These are phyloP conservation scores for Euwallacea similis DNA, from an alignment of 1,140 invertebrate genomes.

Conservation along the genomic window DNA sequence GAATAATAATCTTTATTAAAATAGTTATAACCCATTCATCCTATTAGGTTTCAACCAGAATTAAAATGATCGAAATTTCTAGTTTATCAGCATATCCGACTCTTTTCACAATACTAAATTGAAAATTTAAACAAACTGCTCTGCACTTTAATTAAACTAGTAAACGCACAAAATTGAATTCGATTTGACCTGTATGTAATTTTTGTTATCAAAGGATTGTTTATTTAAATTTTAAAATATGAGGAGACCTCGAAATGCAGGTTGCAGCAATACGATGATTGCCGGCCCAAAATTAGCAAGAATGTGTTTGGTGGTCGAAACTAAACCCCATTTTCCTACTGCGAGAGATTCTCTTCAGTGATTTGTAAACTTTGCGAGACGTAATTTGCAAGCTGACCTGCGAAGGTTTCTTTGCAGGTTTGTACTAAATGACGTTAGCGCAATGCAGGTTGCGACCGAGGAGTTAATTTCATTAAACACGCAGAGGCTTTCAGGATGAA, in stretches of 20 bases:
- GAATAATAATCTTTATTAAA: no score
- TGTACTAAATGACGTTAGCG: conserved; percentile 29
- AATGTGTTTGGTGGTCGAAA: not conserved
- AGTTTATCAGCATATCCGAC: no score
- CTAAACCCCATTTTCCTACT: not conserved
- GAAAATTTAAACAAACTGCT: conserved; percentile 11
- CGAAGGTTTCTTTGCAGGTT: not conserved
- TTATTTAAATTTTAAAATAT: not conserved
- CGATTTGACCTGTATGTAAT: not conserved
- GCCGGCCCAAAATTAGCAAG: not conserved
- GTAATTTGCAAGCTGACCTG: not conserved
- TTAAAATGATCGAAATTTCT: no score
- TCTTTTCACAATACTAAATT: conserved; percentile 1
- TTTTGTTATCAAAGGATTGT: not conserved
- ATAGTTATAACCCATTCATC: no score
- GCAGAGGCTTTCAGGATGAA: conserved; percentile 14
- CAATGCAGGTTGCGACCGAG: conserved; percentile 22
- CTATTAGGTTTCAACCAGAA: no score
- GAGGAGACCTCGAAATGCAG: not conserved
- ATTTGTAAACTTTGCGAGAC: conserved; percentile 1
- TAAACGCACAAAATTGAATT: conserved; percentile 5
- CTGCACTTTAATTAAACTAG: conserved; percentile 5
- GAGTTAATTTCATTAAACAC: conserved; percentile 28
- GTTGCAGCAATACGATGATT: not conserved
- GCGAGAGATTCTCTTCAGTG: not conserved